Base-by-base conservation (phyloP, 2,888 invertebrate species). In the Ophion ventricosus region DNA sequence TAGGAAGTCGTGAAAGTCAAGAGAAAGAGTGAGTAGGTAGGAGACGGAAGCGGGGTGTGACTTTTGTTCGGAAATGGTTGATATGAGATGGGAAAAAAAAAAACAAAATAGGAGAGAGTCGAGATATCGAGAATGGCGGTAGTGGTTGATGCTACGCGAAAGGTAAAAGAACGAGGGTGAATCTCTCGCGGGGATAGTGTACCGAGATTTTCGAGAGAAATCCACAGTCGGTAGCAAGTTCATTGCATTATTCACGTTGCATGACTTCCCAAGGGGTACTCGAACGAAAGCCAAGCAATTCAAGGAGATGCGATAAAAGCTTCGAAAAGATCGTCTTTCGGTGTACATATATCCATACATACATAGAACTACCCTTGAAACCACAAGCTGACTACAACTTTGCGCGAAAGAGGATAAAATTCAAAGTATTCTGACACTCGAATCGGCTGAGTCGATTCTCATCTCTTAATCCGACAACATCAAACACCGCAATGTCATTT, bases 181-280 rank as follows among this genome's bases (percentile, higher is more conserved):
- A 72, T 83, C 70, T 81, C 72, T 72, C 78, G 76, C 69, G 69
- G 67, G 84, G 80, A 82, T 80, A 66, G 80, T 81, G 79, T 83
- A 83, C 84, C 73, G 77, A 80, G 83, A 85, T 84, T 80, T 76
- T 78, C 78, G 61, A 84, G 85, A 84, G 85, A 79, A 87, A 87
- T 86, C 80, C 83, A 83, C 86, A 87, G 87, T 87, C 87, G 79
- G 83, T 88, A 83, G 88, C 85, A 85, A 87, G 87, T 89, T 89
- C 88, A 90, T 89, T 90, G 89, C 89, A 90, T 91, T 90, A 90
- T 90, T 90, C 88, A 91, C 88, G 88, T 87, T 86, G 86, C 87
- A 85, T 80, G 84, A 84, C 83, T 86, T 82, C 81, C 81, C 84
- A 72, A 84, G 84, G 81, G 84, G 81, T 81, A 59, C 81, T 79